Evolutionary conservation across 2,888 invertebrate species (phyloP).

Genomic region (Drosophila pseudotalamancana): DNA sequence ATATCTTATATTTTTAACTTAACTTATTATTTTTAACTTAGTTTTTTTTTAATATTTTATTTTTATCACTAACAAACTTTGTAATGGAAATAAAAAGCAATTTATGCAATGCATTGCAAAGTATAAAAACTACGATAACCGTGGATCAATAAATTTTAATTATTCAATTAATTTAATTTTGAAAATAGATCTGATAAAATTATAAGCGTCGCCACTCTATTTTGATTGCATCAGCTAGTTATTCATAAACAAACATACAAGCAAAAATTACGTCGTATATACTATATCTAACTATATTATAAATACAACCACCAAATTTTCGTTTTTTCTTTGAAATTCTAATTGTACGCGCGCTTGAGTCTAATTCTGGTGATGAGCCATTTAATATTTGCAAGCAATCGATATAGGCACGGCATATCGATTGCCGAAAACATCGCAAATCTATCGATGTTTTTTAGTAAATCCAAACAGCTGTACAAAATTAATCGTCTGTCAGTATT

Average conservation of each 20-base stretch:
- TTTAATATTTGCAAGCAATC: background rate
- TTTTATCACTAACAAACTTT: background rate
- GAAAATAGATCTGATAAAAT: slow-evolving; percentile 1
- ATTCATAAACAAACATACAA: background rate
- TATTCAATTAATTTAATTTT: slow-evolving; percentile 1
- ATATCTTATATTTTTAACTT: background rate
- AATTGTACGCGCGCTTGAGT: background rate
- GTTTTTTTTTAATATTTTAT: background rate
- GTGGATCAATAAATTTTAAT: slow-evolving; percentile 1
- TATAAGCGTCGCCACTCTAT: background rate
- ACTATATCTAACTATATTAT: background rate
- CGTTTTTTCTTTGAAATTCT: background rate
- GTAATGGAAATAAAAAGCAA: slow-evolving; percentile 1
- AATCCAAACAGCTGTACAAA: slow-evolving; percentile 45
- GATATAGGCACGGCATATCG: slow-evolving; percentile 3
- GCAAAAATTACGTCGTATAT: background rate
- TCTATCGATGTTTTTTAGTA: slow-evolving; percentile 1
- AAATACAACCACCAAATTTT: background rate
- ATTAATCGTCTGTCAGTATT: slow-evolving; percentile 43
- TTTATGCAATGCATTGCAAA: background rate
- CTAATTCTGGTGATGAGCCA: background rate
- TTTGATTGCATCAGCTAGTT: background rate
- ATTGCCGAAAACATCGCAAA: background rate
- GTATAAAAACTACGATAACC: background rate
- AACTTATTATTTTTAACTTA: background rate